These are phyloP conservation scores for Colletes collaris DNA, from an alignment of 2,888 invertebrate species.

Conservation along the genomic window DNA sequence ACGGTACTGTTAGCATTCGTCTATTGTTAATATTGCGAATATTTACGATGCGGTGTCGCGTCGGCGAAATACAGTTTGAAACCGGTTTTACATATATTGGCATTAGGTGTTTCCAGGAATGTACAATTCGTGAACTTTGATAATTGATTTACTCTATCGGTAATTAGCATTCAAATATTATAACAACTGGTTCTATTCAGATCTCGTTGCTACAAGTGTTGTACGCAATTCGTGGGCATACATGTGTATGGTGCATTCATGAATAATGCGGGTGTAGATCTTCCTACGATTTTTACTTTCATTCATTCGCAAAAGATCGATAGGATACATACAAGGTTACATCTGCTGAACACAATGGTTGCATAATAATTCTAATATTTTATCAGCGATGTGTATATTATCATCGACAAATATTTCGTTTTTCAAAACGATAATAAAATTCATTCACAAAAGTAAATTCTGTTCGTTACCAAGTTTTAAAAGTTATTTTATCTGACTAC, in stretches of 20 bases:
- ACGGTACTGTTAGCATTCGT: conserved; percentile 8
- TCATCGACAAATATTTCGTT: too few relatives aligned
- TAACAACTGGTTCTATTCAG: neutral
- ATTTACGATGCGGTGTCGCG: conserved; percentile 15
- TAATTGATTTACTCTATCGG: conserved; percentile 11
- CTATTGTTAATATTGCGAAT: conserved; percentile 28
- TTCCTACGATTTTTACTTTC: conserved; percentile 58
- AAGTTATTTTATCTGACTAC: too few relatives aligned
- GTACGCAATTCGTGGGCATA: conserved; percentile 4
- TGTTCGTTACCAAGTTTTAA: too few relatives aligned
- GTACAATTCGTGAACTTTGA: conserved; percentile 26
- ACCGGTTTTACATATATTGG: conserved; percentile 25
- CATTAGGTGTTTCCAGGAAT: conserved; percentile 11
- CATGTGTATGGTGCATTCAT: neutral
- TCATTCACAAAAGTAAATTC: too few relatives aligned
- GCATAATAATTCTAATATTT: neutral
- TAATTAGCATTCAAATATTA: conserved; percentile 18
- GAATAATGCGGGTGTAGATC: conserved; percentile 19
- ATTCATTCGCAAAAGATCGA: conserved; percentile 42
- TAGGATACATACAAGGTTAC: conserved; percentile 46
- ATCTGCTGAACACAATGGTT: conserved; percentile 16
- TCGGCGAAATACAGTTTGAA: conserved; percentile 7
- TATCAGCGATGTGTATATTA: neutral
- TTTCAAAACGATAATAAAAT: too few relatives aligned
- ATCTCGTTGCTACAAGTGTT: neutral